Evolutionary conservation across 2,797 vertebrate species (phyloP).

Genomic region (Zenarchopterus dispar): DNA sequence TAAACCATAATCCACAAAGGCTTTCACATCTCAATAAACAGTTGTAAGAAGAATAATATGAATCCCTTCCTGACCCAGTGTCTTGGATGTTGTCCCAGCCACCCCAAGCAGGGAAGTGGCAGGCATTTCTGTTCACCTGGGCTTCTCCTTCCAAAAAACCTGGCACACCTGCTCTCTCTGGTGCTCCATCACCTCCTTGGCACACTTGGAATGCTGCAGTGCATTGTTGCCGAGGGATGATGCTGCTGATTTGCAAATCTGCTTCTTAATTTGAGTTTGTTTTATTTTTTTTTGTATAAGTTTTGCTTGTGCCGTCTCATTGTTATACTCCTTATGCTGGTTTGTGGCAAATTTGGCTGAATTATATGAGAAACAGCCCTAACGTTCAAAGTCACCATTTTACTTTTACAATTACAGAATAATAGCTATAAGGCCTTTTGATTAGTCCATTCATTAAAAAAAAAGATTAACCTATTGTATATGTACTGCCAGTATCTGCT

Average conservation of each 20-base stretch:
- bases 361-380: slow-evolving; percentile 18
- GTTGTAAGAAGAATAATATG: neutral
- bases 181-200: slow-evolving; percentile 9
- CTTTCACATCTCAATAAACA: neutral
- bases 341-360: slow-evolving; percentile 2
- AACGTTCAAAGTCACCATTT: slow-evolving; percentile 39
- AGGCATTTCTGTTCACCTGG: slow-evolving; percentile 12
- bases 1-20: neutral
- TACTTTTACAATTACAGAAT: slow-evolving; percentile 22
- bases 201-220: neutral
- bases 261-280: slow-evolving; percentile 10
- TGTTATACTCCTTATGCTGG: neutral
- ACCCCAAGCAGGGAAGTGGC: slow-evolving; percentile 9
- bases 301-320: slow-evolving; percentile 5
- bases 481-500: slow-evolving; percentile 21
- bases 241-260: slow-evolving; percentile 9
- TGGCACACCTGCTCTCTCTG: slow-evolving; percentile 7
- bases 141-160: slow-evolving; percentile 15
- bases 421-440: slow-evolving; percentile 24
- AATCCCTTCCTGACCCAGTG: neutral
- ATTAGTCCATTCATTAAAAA: slow-evolving; percentile 39
- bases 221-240: neutral
- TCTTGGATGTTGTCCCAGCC: slow-evolving; percentile 15
- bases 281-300: slow-evolving; percentile 5
- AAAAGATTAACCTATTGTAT: slow-evolving; percentile 39